These are phyloP conservation scores for Aphyosemion australe DNA, from an alignment of 2,113 vertebrate species.

Conservation along the genomic window DNA sequence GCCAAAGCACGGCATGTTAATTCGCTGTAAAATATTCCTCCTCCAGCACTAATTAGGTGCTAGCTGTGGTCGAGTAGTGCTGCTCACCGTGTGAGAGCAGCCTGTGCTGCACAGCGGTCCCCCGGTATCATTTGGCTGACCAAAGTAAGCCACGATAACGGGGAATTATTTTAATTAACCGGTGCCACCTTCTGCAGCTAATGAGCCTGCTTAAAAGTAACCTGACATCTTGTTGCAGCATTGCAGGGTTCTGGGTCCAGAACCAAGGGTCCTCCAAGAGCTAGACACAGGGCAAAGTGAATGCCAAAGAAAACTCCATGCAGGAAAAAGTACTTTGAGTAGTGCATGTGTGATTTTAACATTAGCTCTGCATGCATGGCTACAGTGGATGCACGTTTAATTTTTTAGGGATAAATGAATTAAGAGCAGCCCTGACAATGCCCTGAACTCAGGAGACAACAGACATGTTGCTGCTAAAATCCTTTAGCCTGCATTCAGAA, in stretches of 20 bases:
- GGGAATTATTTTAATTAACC: conserved; percentile 85
- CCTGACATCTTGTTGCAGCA: conserved; percentile 60
- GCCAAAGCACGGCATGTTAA: conserved; percentile 77
- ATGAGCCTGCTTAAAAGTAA: conserved; percentile 80
- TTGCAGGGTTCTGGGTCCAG: conserved; percentile 35
- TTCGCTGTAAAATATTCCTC: conserved; percentile 81
- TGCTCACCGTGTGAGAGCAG: conserved; percentile 60
- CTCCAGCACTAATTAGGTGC: conserved; percentile 78
- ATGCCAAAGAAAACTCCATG: conserved; percentile 21
- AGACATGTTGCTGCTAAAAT: neutral
- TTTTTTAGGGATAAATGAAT: neutral
- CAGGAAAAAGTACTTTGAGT: conserved; percentile 38
- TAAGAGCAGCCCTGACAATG: neutral
- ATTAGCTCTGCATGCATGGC: neutral
- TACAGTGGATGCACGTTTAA: neutral
- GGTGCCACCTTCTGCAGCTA: conserved; percentile 79
- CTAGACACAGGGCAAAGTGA: neutral
- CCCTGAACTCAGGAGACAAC: neutral
- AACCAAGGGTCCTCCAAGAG: conserved; percentile 9
- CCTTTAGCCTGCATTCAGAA: conserved; percentile 27
- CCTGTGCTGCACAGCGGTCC: conserved; percentile 72
- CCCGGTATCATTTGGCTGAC: conserved; percentile 81
- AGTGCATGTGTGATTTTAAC: neutral
- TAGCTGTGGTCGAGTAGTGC: conserved; percentile 61
- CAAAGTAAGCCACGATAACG: conserved; percentile 81